These are phyloP conservation scores for Acleris sparsana DNA, from an alignment of 2,888 invertebrate genomes.

Conservation along the genomic window DNA sequence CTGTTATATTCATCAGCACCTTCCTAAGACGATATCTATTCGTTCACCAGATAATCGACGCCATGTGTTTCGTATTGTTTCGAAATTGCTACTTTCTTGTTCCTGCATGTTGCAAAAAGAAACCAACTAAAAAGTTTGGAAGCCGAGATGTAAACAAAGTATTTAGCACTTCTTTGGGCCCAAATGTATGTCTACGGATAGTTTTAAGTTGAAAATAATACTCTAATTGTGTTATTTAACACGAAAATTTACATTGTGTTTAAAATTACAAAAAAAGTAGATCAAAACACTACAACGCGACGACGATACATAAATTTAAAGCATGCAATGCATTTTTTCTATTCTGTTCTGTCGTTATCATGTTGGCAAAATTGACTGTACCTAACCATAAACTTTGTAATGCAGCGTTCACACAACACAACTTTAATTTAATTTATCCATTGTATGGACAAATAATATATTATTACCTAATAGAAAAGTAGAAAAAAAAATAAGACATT, in stretches of 20 bases:
- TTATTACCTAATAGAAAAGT: no score
- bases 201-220: not conserved
- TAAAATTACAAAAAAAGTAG: not conserved
- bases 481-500: no score
- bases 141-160: slow-evolving; percentile 31
- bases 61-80: slow-evolving; percentile 73
- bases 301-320: no score
- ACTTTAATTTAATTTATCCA: no score
- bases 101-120: slow-evolving; percentile 55
- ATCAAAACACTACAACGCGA: slow-evolving; percentile 1
- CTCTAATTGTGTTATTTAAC: not conserved
- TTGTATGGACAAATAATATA: no score
- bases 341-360: no score
- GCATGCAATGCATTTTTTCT: not conserved
- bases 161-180: not conserved
- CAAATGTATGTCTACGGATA: not conserved
- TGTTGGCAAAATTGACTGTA: no score
- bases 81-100: slow-evolving; percentile 76
- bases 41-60: slow-evolving; percentile 73
- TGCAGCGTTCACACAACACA: no score
- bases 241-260: slow-evolving; percentile 7
- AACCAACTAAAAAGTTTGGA: slow-evolving; percentile 59
- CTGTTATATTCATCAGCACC: slow-evolving; percentile 50
- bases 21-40: slow-evolving; percentile 59
- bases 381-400: no score